Evolutionary conservation across 2,797 vertebrate genomes (phyloP).

Genomic region (Microcaecilia unicolor): DNA sequence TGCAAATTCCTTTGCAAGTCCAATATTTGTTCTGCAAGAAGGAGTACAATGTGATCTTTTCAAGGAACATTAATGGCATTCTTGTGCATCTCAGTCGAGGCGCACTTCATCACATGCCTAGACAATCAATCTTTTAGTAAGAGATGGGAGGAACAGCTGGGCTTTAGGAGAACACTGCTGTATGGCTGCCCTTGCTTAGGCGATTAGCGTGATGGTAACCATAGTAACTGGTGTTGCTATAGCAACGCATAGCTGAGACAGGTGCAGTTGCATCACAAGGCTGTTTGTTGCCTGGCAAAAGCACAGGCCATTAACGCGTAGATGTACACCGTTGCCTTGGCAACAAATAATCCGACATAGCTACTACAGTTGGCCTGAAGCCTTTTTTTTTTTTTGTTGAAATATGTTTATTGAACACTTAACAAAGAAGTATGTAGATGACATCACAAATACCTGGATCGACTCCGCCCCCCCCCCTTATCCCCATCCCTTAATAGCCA

Average conservation of each 20-base stretch:
- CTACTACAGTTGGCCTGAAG: slow-evolving; percentile 70
- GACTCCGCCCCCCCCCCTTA: too few species aligned
- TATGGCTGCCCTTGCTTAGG: slow-evolving; percentile 63
- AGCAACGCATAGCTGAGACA: slow-evolving; percentile 75
- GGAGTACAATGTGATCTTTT: slow-evolving; percentile 1
- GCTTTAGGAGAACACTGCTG: slow-evolving; percentile 53
- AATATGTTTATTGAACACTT: too few species aligned
- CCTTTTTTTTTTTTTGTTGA: slow-evolving; percentile 13
- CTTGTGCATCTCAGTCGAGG: slow-evolving; percentile 17
- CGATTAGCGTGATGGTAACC: slow-evolving; percentile 75
- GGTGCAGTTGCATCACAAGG: slow-evolving; percentile 73
- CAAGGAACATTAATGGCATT: slow-evolving; percentile 24
- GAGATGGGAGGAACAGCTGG: slow-evolving; percentile 67
- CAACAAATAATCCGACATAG: slow-evolving; percentile 77
- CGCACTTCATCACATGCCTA: slow-evolving; percentile 57
- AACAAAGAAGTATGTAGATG: too few species aligned
- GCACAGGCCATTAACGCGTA: slow-evolving; percentile 81
- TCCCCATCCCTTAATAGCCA: too few species aligned
- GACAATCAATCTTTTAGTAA: slow-evolving; percentile 64
- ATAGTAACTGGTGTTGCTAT: slow-evolving; percentile 74
- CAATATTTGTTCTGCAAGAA: neutral
- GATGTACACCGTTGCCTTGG: slow-evolving; percentile 78
- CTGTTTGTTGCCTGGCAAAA: slow-evolving; percentile 80
- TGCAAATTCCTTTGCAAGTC: neutral
- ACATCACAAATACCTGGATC: too few species aligned